Evolutionary conservation across 2,797 vertebrate genomes (phyloP).

Genomic region (Novumbra hubbsi): DNA sequence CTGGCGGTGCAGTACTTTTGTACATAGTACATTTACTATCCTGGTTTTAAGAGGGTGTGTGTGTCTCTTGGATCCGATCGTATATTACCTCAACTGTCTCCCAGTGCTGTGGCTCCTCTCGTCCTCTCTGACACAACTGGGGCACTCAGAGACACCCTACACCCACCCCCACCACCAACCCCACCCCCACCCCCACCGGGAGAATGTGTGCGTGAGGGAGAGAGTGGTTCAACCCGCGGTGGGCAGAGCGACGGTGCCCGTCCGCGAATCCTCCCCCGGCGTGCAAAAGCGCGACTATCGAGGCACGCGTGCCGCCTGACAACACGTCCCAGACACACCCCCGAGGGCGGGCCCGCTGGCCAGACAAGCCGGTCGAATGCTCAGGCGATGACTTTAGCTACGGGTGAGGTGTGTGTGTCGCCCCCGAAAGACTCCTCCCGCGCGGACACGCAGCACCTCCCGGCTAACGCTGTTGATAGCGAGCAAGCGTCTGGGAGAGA

Average conservation of each 20-base stretch:
- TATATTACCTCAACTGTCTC: conserved; percentile 57
- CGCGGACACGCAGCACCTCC: too few relatives aligned
- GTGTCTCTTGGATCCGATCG: conserved; percentile 35
- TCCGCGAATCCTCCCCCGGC: not conserved
- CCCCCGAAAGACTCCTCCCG: too few relatives aligned
- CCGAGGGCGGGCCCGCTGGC: conserved; percentile 26
- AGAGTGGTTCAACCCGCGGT: not conserved
- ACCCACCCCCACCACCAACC: conserved; percentile 31
- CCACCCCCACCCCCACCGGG: conserved; percentile 30
- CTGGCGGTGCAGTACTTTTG: too few relatives aligned
- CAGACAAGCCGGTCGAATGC: conserved; percentile 35
- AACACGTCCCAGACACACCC: not conserved
- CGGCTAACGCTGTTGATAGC: not conserved
- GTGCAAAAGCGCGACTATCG: not conserved
- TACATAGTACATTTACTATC: conserved; percentile 37
- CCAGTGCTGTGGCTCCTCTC: conserved; percentile 48
- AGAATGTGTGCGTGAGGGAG: not conserved
- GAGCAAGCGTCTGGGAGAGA: conserved; percentile 23
- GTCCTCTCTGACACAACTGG: conserved; percentile 68
- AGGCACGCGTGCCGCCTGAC: not conserved
- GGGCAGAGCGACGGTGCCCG: not conserved
- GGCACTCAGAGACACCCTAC: conserved; percentile 67
- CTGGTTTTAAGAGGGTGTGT: conserved; percentile 53
- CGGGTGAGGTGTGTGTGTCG: not conserved
- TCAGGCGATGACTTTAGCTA: not conserved